phyloP scores from a whole-genome alignment of 2,888 invertebrate species.

The Drosophila seclusa region DNA sequence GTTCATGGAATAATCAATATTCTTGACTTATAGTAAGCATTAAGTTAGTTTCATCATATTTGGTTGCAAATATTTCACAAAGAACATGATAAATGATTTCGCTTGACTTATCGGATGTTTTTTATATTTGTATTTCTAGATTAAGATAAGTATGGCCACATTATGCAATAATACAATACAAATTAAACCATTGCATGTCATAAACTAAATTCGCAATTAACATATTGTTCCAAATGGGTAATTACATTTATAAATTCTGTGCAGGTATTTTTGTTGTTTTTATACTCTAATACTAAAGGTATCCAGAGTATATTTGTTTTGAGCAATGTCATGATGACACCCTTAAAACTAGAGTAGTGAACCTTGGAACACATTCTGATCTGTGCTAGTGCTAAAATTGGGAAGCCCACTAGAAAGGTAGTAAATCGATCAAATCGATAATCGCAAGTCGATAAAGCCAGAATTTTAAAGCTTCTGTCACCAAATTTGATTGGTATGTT shows the following conservation, averaged over 20 bases:
- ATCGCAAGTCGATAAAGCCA: neutral
- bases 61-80: constrained; percentile 13
- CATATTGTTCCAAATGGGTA: constrained; percentile 17
- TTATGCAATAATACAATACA: neutral
- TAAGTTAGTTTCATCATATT: neutral
- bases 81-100: constrained; percentile 33
- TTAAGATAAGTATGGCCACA: constrained; percentile 16
- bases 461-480: no score
- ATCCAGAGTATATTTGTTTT: neutral
- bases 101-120: constrained; percentile 12
- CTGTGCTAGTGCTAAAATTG: neutral
- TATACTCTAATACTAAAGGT: neutral
- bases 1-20: neutral
- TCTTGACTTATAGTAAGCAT: neutral
- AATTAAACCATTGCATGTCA: constrained; percentile 23
- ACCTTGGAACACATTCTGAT: neutral
- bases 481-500: no score
- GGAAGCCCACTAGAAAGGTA: neutral
- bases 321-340: no score
- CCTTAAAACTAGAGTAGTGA: neutral
- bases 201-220: constrained; percentile 11
- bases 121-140: constrained; percentile 5
- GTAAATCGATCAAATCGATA: neutral
- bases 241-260: constrained; percentile 4
- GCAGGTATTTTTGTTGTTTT: neutral